These are phyloP conservation scores for Cheilosia urbana DNA, from an alignment of 2,888 invertebrate species.

Conservation along the genomic window DNA sequence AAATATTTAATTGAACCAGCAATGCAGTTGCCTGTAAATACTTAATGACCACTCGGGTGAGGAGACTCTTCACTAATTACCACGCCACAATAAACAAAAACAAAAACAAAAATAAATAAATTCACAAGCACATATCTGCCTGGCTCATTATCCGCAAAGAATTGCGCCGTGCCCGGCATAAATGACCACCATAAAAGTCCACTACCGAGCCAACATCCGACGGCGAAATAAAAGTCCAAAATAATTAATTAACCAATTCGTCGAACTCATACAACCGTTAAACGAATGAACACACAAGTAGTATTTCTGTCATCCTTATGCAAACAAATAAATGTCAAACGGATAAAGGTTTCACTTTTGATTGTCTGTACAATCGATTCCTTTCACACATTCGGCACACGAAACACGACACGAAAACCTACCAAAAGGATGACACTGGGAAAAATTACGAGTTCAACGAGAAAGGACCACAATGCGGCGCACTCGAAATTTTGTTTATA, in stretches of 20 bases:
- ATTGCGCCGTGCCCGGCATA: background rate
- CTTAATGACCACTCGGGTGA: background rate
- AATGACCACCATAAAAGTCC: slow-evolving; percentile 3
- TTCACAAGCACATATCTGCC: slow-evolving; percentile 1
- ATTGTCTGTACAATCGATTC: slow-evolving; percentile 47
- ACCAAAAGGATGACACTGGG: background rate
- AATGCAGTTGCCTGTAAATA: background rate
- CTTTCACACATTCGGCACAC: slow-evolving; percentile 5
- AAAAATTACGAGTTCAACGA: slow-evolving; percentile 1
- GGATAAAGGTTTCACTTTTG: slow-evolving; percentile 12
- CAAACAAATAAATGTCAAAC: slow-evolving; percentile 39
- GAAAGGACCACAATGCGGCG: slow-evolving; percentile 26
- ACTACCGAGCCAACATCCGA: background rate
- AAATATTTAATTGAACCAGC: background rate
- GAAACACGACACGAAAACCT: background rate
- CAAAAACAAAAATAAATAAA: background rate
- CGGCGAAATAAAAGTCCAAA: background rate
- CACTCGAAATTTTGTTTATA: slow-evolving; percentile 43
- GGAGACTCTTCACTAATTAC: slow-evolving; percentile 18
- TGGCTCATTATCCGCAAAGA: slow-evolving; percentile 4
- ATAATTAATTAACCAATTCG: slow-evolving; percentile 17
- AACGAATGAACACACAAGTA: slow-evolving; percentile 4
- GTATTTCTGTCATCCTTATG: background rate
- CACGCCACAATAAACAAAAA: slow-evolving; percentile 24
- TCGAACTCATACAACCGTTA: slow-evolving; percentile 26